Conservation (phyloP, 1,140 invertebrate genomes). For the Saccostrea echinata region DNA sequence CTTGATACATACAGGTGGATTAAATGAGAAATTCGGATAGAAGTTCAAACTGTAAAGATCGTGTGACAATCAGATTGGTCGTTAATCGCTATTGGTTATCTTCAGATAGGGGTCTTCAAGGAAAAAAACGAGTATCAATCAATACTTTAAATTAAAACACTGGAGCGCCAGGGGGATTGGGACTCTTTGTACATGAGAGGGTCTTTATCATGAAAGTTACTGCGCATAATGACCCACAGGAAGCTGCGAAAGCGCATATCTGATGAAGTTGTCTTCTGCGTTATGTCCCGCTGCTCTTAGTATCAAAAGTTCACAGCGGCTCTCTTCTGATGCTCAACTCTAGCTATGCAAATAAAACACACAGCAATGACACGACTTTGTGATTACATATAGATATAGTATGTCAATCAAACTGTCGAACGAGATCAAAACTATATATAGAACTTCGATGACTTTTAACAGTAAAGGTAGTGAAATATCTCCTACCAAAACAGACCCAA, state of each 20-base stretch:
- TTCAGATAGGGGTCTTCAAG: slow-evolving; percentile 15
- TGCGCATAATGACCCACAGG: slow-evolving; percentile 19
- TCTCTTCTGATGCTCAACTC: slow-evolving; percentile 16
- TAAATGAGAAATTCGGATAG: slow-evolving; percentile 32
- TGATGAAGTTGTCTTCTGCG: neutral
- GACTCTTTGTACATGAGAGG: neutral
- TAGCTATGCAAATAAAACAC: slow-evolving; percentile 32
- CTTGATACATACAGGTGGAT: slow-evolving; percentile 30
- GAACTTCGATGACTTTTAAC: slow-evolving; percentile 31
- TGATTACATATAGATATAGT: slow-evolving; percentile 37
- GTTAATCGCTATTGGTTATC: slow-evolving; percentile 31
- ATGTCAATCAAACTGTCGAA: slow-evolving; percentile 34
- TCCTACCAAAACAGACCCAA: slow-evolving; percentile 26
- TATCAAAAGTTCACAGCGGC: slow-evolving; percentile 36
- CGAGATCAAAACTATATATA: slow-evolving; percentile 37
- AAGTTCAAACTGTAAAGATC: slow-evolving; percentile 35
- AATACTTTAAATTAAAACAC: slow-evolving; percentile 13
- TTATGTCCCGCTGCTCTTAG: neutral
- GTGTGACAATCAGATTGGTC: slow-evolving; percentile 14
- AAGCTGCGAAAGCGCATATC: slow-evolving; percentile 14
- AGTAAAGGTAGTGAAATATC: slow-evolving; percentile 37
- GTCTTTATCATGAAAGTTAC: slow-evolving; percentile 12
- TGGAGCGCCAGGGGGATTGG: neutral
- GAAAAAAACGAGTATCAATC: slow-evolving; percentile 15
- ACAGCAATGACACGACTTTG: slow-evolving; percentile 27